These are phyloP conservation scores for Limnephilus auricula DNA, from an alignment of 2,888 invertebrate species.

Conservation along the genomic window DNA sequence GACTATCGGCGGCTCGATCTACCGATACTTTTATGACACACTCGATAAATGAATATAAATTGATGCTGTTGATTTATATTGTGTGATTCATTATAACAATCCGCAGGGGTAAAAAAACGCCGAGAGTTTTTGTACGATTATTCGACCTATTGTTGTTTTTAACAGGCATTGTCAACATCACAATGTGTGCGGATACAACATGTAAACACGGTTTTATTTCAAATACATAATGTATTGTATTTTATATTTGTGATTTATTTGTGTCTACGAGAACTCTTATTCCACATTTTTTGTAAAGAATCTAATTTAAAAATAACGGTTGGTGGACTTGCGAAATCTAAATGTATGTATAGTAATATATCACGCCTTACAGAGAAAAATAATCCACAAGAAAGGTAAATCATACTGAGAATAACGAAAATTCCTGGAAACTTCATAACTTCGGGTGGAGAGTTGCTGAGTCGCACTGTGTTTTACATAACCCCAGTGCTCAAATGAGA, in stretches of 20 bases:
- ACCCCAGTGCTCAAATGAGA: no score
- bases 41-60: constrained; percentile 49
- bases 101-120: constrained; percentile 17
- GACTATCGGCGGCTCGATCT: constrained; percentile 49
- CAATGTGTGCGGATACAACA: constrained; percentile 4
- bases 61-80: constrained; percentile 46
- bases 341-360: background rate
- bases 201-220: background rate
- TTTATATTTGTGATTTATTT: background rate
- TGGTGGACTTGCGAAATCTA: background rate
- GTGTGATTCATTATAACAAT: constrained; percentile 45
- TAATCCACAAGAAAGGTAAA: background rate
- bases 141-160: background rate
- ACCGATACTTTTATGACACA: constrained; percentile 45
- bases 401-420: background rate
- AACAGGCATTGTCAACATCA: constrained; percentile 17
- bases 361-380: background rate
- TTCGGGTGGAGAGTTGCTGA: background rate
- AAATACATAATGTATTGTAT: background rate
- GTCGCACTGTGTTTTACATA: background rate
- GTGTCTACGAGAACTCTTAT: background rate
- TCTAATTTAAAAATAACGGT: background rate
- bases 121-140: constrained; percentile 15
- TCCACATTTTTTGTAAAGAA: background rate
- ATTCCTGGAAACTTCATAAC: background rate